Conservation (phyloP, 2,888 invertebrate species). For the Tanaodytes sp. region DNA sequence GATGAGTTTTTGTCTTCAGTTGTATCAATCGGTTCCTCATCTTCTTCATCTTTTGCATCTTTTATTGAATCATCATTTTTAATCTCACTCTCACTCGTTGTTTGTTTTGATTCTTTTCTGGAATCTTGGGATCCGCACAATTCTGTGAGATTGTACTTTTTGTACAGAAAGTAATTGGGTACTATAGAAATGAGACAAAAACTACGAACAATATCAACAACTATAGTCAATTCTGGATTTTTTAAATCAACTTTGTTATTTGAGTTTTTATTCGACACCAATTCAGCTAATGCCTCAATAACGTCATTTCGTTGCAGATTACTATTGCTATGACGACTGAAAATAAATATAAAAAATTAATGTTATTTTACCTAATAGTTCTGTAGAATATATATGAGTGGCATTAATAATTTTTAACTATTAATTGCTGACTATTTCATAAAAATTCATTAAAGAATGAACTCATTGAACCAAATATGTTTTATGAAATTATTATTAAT, state of each 20-base stretch:
- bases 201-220: slow-evolving; percentile 88
- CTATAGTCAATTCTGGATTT: slow-evolving; percentile 83
- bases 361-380: background rate
- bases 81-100: background rate
- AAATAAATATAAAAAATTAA: slow-evolving; percentile 43
- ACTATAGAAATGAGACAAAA: slow-evolving; percentile 87
- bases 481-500: slow-evolving; percentile 3
- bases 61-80: slow-evolving; percentile 20
- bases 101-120: slow-evolving; percentile 1
- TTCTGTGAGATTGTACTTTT: slow-evolving; percentile 89
- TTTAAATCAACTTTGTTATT: slow-evolving; percentile 86
- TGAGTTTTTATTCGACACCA: slow-evolving; percentile 80
- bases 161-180: slow-evolving; percentile 83
- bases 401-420: too few species aligned
- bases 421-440: too few species aligned
- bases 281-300: slow-evolving; percentile 82
- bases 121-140: slow-evolving; percentile 61
- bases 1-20: background rate
- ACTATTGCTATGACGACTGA: slow-evolving; percentile 82
- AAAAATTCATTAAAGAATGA: too few species aligned
- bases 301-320: slow-evolving; percentile 81
- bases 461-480: too few species aligned
- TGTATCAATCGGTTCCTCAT: too few species aligned
- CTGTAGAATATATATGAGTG: too few species aligned
- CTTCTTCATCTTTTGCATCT: slow-evolving; percentile 5